Evolutionary conservation across 1,140 invertebrate species (phyloP).

Genomic region (Medauroidea extradentata): DNA sequence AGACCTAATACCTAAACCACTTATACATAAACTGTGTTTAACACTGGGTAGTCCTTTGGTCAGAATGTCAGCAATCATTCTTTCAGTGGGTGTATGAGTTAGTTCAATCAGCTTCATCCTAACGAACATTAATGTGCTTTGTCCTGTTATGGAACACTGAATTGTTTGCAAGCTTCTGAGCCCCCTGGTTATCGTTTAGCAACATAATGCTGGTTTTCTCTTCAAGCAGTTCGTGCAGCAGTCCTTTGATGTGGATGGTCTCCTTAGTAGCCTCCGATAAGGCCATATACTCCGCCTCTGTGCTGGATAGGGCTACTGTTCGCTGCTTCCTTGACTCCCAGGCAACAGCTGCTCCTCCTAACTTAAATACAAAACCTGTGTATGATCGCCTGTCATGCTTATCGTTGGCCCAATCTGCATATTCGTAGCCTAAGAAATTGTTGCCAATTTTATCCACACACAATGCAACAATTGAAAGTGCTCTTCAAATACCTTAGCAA

Average conservation of each 20-base stretch:
- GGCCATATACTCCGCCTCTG: slow-evolving; percentile 46
- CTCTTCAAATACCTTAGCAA: slow-evolving; percentile 42
- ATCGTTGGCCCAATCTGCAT: slow-evolving; percentile 35
- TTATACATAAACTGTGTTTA: too few species aligned
- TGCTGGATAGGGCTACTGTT: slow-evolving; percentile 43
- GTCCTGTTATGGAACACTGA: slow-evolving; percentile 34
- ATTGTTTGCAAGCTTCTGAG: slow-evolving; percentile 35
- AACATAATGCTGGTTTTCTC: slow-evolving; percentile 3
- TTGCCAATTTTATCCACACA: slow-evolving; percentile 18
- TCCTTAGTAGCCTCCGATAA: slow-evolving; percentile 38
- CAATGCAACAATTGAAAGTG: slow-evolving; percentile 29
- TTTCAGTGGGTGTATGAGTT: too few species aligned
- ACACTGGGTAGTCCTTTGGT: too few species aligned
- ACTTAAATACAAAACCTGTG: slow-evolving; percentile 35
- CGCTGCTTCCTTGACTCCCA: slow-evolving; percentile 49
- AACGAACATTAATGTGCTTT: slow-evolving; percentile 41
- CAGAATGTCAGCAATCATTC: too few species aligned
- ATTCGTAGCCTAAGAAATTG: slow-evolving; percentile 16
- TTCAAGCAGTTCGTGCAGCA: slow-evolving; percentile 18
- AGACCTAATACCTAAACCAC: too few species aligned
- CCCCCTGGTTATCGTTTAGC: slow-evolving; percentile 40
- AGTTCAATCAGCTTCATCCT: neutral
- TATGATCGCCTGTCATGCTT: slow-evolving; percentile 29
- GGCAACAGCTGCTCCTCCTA: slow-evolving; percentile 41
- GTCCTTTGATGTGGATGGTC: slow-evolving; percentile 30